Evolutionary conservation across 2,797 vertebrate species (phyloP).

Genomic region (Bradypodion ventrale): DNA sequence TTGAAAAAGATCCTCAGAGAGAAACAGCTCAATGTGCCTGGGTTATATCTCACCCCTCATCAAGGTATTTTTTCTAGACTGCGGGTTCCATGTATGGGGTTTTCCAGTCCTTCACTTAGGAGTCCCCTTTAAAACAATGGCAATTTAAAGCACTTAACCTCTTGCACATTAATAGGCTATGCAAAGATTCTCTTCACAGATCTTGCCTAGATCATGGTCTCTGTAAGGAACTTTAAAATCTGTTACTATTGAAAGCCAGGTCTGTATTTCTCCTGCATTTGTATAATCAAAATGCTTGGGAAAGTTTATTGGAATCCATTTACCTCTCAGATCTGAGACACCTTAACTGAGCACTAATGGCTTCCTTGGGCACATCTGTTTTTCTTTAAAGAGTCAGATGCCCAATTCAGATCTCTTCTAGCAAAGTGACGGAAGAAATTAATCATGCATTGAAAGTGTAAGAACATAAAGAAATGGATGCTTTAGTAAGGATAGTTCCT

Average conservation of each 20-base stretch:
- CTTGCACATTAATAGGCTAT: conserved; percentile 76
- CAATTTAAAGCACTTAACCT: conserved; percentile 69
- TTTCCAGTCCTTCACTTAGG: conserved; percentile 39
- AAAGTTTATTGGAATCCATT: conserved; percentile 56
- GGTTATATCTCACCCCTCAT: conserved; percentile 73
- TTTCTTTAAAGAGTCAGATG: conserved; percentile 67
- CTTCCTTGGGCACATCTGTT: conserved; percentile 73
- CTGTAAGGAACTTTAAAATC: conserved; percentile 61
- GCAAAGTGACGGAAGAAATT: conserved; percentile 43
- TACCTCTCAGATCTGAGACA: conserved; percentile 69
- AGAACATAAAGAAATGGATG: conserved; percentile 21
- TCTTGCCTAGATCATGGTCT: conserved; percentile 79
- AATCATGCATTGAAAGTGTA: conserved; percentile 35
- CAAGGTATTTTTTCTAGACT: conserved; percentile 62
- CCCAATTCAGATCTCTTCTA: conserved; percentile 27
- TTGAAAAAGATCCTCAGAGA: conserved; percentile 74
- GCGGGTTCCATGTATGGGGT: conserved; percentile 38
- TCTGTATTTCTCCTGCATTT: conserved; percentile 76
- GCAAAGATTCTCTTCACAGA: conserved; percentile 84
- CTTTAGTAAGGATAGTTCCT: neutral
- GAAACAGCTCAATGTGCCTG: conserved; percentile 76
- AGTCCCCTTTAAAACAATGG: conserved; percentile 58
- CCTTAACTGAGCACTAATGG: conserved; percentile 78
- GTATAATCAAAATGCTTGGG: conserved; percentile 63
- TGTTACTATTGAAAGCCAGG: conserved; percentile 48